These are phyloP conservation scores for Lycocorax pyrrhopterus DNA, from an alignment of 2,113 vertebrate species.

Conservation along the genomic window DNA sequence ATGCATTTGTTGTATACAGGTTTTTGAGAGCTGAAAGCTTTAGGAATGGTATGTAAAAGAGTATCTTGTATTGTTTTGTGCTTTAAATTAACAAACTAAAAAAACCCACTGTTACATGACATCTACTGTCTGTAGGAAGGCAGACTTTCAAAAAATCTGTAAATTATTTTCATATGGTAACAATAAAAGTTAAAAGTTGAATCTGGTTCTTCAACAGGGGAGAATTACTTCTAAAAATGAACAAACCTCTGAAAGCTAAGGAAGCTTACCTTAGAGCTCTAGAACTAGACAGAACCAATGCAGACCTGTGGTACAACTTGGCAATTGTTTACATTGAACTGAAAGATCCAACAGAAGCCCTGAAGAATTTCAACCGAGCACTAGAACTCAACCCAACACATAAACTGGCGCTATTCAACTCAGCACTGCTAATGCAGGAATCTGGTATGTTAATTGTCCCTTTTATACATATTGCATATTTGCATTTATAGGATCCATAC, in stretches of 20 bases:
- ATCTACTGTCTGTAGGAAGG: neutral
- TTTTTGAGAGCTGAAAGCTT: neutral
- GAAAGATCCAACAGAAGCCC: conserved; percentile 91
- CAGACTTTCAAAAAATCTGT: neutral
- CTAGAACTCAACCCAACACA: conserved; percentile 89
- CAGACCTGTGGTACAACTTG: conserved; percentile 98
- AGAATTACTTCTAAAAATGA: conserved; percentile 96
- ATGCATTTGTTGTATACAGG: neutral
- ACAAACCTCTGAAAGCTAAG: conserved; percentile 90
- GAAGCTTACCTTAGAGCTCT: conserved; percentile 92
- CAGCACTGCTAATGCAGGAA: conserved; percentile 96
- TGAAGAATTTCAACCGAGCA: conserved; percentile 92
- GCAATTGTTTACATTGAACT: conserved; percentile 98
- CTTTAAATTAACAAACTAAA: neutral
- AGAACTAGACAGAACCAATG: conserved; percentile 89
- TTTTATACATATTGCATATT: neutral
- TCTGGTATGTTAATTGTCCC: conserved; percentile 80
- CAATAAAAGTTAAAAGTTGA: neutral
- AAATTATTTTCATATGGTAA: neutral
- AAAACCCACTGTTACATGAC: rapidly evolving
- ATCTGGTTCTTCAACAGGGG: conserved; percentile 79
- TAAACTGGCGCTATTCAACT: conserved; percentile 95
- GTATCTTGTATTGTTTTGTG: neutral
- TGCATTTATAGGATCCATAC: neutral
- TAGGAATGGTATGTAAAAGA: neutral